Evolutionary conservation across 2,888 invertebrate species (phyloP).

Genomic region (Rotaria socialis): DNA sequence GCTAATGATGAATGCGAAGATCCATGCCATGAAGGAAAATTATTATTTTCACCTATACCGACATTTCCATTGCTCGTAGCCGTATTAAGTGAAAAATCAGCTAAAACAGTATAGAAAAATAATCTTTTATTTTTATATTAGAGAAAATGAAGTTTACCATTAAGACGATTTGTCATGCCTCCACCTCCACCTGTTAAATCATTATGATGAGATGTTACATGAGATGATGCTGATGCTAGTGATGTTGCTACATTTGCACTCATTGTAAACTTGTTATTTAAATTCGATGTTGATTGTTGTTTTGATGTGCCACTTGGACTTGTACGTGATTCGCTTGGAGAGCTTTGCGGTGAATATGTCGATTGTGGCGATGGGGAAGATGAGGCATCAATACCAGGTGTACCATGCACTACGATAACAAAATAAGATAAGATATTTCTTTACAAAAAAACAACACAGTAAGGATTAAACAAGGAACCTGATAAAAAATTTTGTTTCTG

Average conservation of each 20-base stretch:
- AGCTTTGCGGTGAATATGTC: constrained; percentile 32
- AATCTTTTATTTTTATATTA: neutral
- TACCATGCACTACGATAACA: neutral
- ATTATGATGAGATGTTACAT: neutral
- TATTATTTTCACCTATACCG: neutral
- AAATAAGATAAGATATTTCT: neutral
- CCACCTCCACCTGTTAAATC: neutral
- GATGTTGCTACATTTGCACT: neutral
- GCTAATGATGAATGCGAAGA: neutral
- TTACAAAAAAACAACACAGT: neutral
- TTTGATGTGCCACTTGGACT: neutral
- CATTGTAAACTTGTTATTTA: neutral
- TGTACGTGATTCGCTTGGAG: constrained; percentile 16
- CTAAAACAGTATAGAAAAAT: neutral
- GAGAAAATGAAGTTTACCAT: neutral
- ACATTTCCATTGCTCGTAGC: neutral
- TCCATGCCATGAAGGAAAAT: constrained; percentile 23
- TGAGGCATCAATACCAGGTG: neutral
- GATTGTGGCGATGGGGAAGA: constrained; percentile 8
- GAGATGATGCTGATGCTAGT: neutral
- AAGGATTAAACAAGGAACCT: neutral
- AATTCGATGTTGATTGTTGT: neutral
- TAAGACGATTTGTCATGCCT: neutral
- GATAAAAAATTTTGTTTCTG: neutral
- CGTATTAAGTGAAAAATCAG: neutral